A percentile compares a stretch with the other conserved stretches of the same genome.
These are phyloP conservation scores for Ictalurus furcatus DNA, from an alignment of 2,113 vertebrate species.

Conservation along the genomic window DNA sequence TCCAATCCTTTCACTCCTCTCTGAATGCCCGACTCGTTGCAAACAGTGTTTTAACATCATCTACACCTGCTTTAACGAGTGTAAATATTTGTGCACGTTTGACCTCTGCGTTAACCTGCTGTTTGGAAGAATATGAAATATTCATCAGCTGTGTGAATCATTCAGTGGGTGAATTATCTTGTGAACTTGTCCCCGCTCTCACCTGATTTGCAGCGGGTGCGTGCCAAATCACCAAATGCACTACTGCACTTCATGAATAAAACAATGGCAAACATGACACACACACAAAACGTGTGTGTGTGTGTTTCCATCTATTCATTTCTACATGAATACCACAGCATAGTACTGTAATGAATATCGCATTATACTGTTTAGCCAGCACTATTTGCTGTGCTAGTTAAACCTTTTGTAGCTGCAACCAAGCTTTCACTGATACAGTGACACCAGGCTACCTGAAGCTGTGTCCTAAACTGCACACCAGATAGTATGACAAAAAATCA, in stretches of 20 bases:
- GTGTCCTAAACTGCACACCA: background rate
- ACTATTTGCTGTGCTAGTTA: background rate
- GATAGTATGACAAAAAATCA: constrained; percentile 5
- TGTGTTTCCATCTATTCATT: background rate
- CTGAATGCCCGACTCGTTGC: too few species aligned
- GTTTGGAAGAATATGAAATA: constrained; percentile 13
- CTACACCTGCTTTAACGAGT: background rate
- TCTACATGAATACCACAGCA: background rate
- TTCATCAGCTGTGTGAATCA: constrained; percentile 62
- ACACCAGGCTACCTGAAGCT: background rate
- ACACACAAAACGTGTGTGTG: background rate
- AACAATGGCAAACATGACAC: constrained; percentile 20
- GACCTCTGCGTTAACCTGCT: constrained; percentile 21
- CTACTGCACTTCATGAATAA: constrained; percentile 16
- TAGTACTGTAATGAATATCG: background rate
- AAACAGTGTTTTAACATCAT: constrained; percentile 16
- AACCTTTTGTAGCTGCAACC: background rate
- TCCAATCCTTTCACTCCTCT: background rate
- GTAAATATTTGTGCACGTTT: constrained; percentile 30
- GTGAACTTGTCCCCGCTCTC: background rate
- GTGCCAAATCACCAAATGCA: constrained; percentile 4
- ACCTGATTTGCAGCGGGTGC: constrained; percentile 20
- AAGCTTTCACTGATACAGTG: background rate
- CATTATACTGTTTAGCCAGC: background rate
- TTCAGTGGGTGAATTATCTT: constrained; percentile 52